Base-by-base conservation (phyloP, 53 echinoderm and acorn worm species). In the Echinometra lucunter region DNA sequence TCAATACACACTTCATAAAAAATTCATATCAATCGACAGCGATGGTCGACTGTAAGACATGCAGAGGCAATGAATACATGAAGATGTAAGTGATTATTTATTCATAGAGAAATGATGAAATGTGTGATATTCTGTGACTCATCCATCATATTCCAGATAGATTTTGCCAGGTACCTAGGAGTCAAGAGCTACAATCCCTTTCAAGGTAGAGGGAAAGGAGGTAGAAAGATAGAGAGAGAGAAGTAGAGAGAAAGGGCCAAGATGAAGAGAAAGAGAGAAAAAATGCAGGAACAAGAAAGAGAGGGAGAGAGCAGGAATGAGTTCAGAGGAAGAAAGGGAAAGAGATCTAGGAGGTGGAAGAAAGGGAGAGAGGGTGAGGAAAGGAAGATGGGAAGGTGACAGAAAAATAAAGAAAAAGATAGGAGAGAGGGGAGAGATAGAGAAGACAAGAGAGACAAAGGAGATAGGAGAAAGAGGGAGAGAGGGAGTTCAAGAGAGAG, bases 111-210 rank as follows among this genome's bases (percentile, higher is more conserved):
- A 47, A 49, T 85, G n/a, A 85, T 45, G 49, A 11, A 25, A 45
- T 85, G 85, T 47, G 49, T 85, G 85, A 47, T 45, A 85, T 49
- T 47, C 28, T 49, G 85, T 85, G 85, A 85, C 49, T 85, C 85
- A 85, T 47, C 10, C 25, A 42, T 81, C 81, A 44, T 40, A 80
- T 18, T 49, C 27, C 28, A 47, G 47, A 83, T 42, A 17, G 9
- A 85, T 85, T 85, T n/a, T 7, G 28, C 8, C 6, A 85, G 9
- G 85, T 37, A 85, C 49, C n/a, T 78, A 40, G 3, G 13, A 30
- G 13, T n/a, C n/a, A 30, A 30, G 30, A 30, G 34, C 34, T 6
- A 19, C 38, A 75, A 38, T 75, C 19, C 74, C 18, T 40, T 40
- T 3, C 18, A 75, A 40, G 78, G 18, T 6, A 40, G 44, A 19